These are phyloP conservation scores for Prionailurus bengalensis DNA, from an alignment of 2,113 vertebrate genomes.

Conservation along the genomic window DNA sequence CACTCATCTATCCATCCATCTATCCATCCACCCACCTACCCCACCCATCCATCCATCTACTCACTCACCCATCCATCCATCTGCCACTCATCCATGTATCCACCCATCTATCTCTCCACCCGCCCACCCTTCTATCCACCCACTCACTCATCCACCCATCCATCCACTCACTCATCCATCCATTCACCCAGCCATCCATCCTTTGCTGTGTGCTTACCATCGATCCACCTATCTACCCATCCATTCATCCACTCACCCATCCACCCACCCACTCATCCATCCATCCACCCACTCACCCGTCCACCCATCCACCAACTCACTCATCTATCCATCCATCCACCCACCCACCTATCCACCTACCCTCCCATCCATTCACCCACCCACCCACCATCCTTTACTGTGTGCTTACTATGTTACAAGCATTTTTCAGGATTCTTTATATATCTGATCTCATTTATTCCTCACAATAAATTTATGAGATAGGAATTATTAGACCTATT, in stretches of 20 bases:
- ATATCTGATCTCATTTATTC: background rate
- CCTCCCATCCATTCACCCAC: too few species aligned
- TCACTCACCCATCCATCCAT: rapidly evolving
- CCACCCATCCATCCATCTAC: rapidly evolving
- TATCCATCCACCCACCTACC: background rate
- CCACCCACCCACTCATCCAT: too few species aligned
- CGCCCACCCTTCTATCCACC: too few species aligned
- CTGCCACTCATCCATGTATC: rapidly evolving
- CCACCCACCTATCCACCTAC: rapidly evolving
- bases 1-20: background rate
- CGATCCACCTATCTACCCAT: too few species aligned
- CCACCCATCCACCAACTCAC: rapidly evolving
- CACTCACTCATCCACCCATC: rapidly evolving
- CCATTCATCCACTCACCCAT: background rate
- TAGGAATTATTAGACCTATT: background rate
- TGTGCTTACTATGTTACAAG: background rate
- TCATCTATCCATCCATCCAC: background rate
- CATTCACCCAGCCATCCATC: too few species aligned
- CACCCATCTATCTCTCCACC: too few species aligned
- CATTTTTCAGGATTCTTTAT: background rate
- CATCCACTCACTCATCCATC: background rate
- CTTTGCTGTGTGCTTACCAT: too few species aligned
- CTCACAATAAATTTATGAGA: background rate
- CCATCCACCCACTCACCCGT: background rate
- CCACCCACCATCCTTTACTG: background rate